These are phyloP conservation scores for Beris morrisii DNA, from an alignment of 2,888 invertebrate genomes.

Conservation along the genomic window DNA sequence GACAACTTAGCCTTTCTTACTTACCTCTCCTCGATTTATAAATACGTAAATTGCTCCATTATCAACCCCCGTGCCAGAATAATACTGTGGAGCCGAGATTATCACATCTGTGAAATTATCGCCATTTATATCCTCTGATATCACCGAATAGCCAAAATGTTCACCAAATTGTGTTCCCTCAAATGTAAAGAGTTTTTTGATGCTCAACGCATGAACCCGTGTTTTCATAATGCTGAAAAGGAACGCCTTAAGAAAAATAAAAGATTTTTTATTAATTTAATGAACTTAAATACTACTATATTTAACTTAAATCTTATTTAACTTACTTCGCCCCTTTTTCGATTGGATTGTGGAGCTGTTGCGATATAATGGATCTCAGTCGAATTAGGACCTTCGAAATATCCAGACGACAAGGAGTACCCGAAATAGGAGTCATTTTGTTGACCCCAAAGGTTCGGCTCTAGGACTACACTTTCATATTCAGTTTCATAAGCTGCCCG, in stretches of 20 bases:
- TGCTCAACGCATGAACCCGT: conserved; percentile 35
- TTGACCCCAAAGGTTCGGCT: conserved; percentile 49
- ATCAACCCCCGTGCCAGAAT: conserved; percentile 52
- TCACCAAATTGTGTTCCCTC: conserved; percentile 62
- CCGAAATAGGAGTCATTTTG: conserved; percentile 55
- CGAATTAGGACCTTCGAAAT: conserved; percentile 48
- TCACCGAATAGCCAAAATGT: conserved; percentile 66
- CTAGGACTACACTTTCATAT: conserved; percentile 48
- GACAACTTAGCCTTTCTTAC: conserved; percentile 30
- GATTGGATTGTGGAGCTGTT: conserved; percentile 55
- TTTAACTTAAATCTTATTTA: neutral
- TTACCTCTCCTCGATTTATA: conserved; percentile 54
- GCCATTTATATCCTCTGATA: conserved; percentile 65
- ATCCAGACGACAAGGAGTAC: conserved; percentile 53
- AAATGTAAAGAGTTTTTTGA: conserved; percentile 49
- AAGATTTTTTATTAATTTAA: neutral
- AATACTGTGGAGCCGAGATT: conserved; percentile 63
- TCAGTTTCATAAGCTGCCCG: conserved; percentile 27
- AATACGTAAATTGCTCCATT: conserved; percentile 56
- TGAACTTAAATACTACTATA: neutral
- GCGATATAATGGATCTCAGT: conserved; percentile 51
- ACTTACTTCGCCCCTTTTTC: conserved; percentile 53
- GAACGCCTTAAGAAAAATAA: conserved; percentile 45
- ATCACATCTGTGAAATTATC: conserved; percentile 66
- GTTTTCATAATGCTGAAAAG: conserved; percentile 47